phyloP scores from a whole-genome alignment of 2,797 vertebrate genomes.

The Glossophaga mutica region DNA sequence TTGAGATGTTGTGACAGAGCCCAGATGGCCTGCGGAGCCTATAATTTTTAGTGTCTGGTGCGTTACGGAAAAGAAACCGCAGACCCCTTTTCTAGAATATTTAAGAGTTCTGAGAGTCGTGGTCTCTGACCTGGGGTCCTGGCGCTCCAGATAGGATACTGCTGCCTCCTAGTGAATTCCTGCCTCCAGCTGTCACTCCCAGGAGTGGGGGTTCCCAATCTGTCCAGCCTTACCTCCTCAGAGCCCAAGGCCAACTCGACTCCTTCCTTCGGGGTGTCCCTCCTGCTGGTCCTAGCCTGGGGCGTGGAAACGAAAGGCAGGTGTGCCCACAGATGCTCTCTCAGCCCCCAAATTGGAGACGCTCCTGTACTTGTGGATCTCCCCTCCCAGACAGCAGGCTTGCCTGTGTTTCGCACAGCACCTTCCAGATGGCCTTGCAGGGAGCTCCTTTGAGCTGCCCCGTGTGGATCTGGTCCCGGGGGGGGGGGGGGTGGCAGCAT shows the following conservation, averaged over 20 bases:
- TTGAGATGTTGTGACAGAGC: not conserved
- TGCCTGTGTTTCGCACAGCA: not conserved
- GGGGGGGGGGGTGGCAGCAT: not conserved
- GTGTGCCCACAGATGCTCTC: not conserved
- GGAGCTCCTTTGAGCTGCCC: rapidly evolving
- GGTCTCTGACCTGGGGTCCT: not conserved
- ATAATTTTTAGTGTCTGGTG: not conserved
- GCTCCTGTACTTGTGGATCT: too few species aligned
- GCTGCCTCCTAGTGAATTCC: not conserved
- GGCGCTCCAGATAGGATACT: not conserved
- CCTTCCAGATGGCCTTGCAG: not conserved
- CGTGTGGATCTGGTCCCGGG: rapidly evolving
- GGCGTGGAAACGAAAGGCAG: rapidly evolving
- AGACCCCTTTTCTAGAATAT: too few species aligned
- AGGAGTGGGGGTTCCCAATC: rapidly evolving
- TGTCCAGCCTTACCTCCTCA: not conserved
- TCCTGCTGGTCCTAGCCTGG: too few species aligned
- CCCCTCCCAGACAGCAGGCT: not conserved
- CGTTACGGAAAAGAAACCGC: not conserved
- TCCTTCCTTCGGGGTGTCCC: not conserved
- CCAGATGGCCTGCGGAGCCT: not conserved
- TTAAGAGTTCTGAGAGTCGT: not conserved
- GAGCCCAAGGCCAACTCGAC: not conserved
- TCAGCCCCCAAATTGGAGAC: not conserved
- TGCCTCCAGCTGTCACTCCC: not conserved